A percentile compares a stretch with the other conserved stretches of the same genome.
phyloP scores from a whole-genome alignment of 2,888 invertebrate species.

The Heliconius hortense region DNA sequence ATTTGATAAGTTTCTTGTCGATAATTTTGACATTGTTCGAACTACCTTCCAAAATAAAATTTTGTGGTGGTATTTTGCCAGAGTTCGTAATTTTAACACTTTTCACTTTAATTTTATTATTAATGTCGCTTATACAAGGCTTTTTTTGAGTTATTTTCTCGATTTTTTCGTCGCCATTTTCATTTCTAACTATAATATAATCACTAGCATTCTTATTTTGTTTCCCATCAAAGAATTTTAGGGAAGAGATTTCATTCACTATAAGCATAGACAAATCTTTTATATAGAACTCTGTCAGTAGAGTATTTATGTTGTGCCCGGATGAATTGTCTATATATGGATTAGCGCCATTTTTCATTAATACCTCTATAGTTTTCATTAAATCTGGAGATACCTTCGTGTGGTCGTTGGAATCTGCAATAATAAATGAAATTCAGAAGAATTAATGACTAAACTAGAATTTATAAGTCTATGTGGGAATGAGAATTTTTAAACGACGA shows the following conservation, averaged over 20 bases:
- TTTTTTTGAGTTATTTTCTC: slow-evolving; percentile 33
- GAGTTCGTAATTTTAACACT: background rate
- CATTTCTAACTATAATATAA: slow-evolving; percentile 55
- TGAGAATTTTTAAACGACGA: too few species aligned
- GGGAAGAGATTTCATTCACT: slow-evolving; percentile 53
- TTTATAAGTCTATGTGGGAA: too few species aligned
- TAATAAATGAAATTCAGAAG: background rate
- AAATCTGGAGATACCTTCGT: slow-evolving; percentile 56
- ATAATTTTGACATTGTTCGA: background rate
- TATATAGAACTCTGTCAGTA: slow-evolving; percentile 68
- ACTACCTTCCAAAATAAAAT: background rate
- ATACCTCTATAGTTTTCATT: slow-evolving; percentile 62
- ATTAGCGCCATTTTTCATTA: slow-evolving; percentile 71
- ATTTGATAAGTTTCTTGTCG: background rate
- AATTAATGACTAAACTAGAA: background rate
- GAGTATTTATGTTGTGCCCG: slow-evolving; percentile 66
- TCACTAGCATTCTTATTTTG: slow-evolving; percentile 42
- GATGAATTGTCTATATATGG: slow-evolving; percentile 69
- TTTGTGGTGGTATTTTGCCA: background rate
- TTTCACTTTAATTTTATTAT: slow-evolving; percentile 3
- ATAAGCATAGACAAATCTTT: slow-evolving; percentile 57
- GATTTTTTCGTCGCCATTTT: slow-evolving; percentile 48
- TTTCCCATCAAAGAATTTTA: slow-evolving; percentile 45
- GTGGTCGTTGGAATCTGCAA: slow-evolving; percentile 60
- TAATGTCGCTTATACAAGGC: slow-evolving; percentile 8